These are phyloP conservation scores for Platygyra sinensis DNA, from an alignment of 64 coral and sea anemone genomes.

Conservation along the genomic window DNA sequence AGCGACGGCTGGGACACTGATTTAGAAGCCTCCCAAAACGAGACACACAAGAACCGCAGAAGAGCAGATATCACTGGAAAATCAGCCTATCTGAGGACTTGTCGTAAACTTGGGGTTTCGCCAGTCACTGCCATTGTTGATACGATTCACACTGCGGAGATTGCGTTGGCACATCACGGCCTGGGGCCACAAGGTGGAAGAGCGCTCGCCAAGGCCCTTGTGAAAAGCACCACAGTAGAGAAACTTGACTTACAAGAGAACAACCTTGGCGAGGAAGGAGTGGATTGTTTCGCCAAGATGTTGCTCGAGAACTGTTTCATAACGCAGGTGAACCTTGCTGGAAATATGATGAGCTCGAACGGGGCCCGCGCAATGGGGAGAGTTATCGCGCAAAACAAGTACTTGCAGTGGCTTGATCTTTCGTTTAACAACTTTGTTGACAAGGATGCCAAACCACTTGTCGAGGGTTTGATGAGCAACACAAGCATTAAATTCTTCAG, in stretches of 20 bases:
- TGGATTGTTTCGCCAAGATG: conserved; percentile 66
- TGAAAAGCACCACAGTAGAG: conserved; percentile 67
- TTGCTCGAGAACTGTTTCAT: conserved; percentile 70
- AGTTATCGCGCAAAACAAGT: conserved; percentile 41
- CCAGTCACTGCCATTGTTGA: conserved; percentile 41
- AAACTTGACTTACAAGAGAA: conserved; percentile 72
- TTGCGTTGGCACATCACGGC: conserved; percentile 70
- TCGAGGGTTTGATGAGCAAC: conserved; percentile 38
- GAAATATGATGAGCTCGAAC: conserved; percentile 54
- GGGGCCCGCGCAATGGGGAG: conserved; percentile 57
- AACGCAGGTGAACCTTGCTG: conserved; percentile 58
- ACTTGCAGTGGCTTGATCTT: conserved; percentile 62
- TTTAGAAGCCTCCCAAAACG: conserved; percentile 48
- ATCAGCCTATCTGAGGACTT: conserved; percentile 57
- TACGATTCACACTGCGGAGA: conserved; percentile 64
- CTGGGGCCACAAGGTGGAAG: conserved; percentile 60
- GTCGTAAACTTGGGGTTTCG: conserved; percentile 38
- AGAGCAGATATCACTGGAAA: conserved; percentile 59
- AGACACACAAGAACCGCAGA: conserved; percentile 11
- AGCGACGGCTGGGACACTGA: conserved; percentile 68
- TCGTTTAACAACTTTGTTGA: conserved; percentile 77
- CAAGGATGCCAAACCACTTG: conserved; percentile 58
- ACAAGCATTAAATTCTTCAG: conserved; percentile 58
- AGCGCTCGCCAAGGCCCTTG: conserved; percentile 58
- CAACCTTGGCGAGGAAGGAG: conserved; percentile 68